Conservation (phyloP, 53 echinoderm and acorn worm species). For the Antedon mediterranea region DNA sequence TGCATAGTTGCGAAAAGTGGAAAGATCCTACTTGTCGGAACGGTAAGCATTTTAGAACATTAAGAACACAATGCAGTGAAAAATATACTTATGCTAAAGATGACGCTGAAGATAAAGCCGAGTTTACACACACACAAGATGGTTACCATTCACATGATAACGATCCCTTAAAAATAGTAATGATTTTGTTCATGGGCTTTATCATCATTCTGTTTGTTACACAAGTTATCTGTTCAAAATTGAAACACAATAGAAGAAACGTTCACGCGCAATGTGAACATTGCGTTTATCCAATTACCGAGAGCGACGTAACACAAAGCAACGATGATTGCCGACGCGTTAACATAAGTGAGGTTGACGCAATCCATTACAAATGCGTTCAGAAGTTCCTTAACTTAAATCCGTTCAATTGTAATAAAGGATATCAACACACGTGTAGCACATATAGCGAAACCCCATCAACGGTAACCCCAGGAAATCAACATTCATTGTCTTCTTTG, state of each 20-base stretch:
- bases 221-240: not conserved
- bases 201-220: not conserved
- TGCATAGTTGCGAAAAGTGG: not conserved
- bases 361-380: not conserved
- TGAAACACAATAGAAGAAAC: not conserved
- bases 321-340: too few species aligned
- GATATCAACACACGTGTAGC: too few species aligned
- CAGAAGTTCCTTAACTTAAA: not conserved
- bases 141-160: not conserved
- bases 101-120: not conserved
- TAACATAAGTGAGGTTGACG: not conserved
- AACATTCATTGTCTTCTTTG: too few species aligned
- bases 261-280: not conserved
- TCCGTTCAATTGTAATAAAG: too few species aligned
- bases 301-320: not conserved
- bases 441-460: too few species aligned
- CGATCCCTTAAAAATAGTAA: not conserved
- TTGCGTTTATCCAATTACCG: not conserved
- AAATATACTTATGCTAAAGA: not conserved
- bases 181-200: not conserved
- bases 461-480: too few species aligned
- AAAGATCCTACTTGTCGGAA: not conserved
- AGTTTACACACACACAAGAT: not conserved
- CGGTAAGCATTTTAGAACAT: not conserved
- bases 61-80: not conserved